Conservation (phyloP, 2,888 invertebrate genomes). For the Carterocephalus palaemon region DNA sequence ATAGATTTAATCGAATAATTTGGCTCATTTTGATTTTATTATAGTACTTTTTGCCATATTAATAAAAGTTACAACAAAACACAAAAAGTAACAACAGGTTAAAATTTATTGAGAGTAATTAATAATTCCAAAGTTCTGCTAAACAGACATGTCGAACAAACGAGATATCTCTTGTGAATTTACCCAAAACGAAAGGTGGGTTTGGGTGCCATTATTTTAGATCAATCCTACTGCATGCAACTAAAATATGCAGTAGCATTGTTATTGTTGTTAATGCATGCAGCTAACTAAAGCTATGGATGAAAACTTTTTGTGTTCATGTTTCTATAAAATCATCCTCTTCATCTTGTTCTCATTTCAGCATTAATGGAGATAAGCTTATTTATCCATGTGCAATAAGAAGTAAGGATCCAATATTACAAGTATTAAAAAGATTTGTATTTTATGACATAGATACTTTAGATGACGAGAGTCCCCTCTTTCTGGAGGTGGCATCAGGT, state of each 20-base stretch:
- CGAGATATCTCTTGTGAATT: constrained; percentile 37
- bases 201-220: constrained; percentile 4
- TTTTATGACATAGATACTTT: constrained; percentile 57
- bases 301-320: too few species aligned
- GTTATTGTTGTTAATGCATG: too few species aligned
- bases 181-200: constrained; percentile 38
- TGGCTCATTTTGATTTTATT: too few species aligned
- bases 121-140: constrained; percentile 1
- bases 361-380: constrained; percentile 72
- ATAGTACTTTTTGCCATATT: constrained; percentile 62
- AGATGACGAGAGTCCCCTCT: constrained; percentile 60
- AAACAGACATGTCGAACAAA: constrained; percentile 36
- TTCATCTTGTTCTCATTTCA: constrained; percentile 38
- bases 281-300: too few species aligned
- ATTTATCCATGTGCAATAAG: constrained; percentile 85
- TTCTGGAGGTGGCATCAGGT: constrained; percentile 89
- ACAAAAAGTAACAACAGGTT: too few species aligned
- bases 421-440: constrained; percentile 82
- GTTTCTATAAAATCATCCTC: too few species aligned
- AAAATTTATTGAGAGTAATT: too few species aligned
- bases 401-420: constrained; percentile 86
- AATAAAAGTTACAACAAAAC: background rate
- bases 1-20: too few species aligned
- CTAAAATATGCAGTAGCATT: too few species aligned
- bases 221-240: too few species aligned